Base-by-base conservation (phyloP, 2,888 invertebrate species). In the Calameuta filiformis region DNA sequence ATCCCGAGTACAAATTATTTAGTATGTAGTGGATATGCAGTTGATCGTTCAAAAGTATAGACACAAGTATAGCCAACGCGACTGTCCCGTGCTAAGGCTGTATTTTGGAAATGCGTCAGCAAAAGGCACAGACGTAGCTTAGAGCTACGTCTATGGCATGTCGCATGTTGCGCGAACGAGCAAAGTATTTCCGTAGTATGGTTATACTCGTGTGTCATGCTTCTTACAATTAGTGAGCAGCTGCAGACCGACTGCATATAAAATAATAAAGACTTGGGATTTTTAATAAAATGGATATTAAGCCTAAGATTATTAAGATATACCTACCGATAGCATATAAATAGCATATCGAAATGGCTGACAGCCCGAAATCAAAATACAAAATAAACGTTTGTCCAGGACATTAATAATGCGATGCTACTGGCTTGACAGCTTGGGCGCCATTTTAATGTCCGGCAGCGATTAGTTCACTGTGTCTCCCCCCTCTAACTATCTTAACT, bases 301-400 rank as follows among this genome's bases (percentile, higher is more conserved):
- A 23, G 56, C 56, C 56, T 23, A 56, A 56, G 23, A 23, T 56
- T 56, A 71, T 33, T 71, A 31, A 71, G 71, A 15, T 71, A 71
- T 34, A 71, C 15, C 71, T 71, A 71, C 71, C 1, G 33, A 71
- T 71, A 71, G 71, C 12, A 71, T 71, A 15, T 71, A 71, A 71
- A 71, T 71, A 71, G 71, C 71, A 34, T 71, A 71, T 71, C 71
- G 78, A 85, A 86, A 88, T 88, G 88, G 89, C 88, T 88, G 85
- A 85, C 84, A 85, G 87, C 86, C 87, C 86, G 84, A 87, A 89
- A 89, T 89, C 88, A 88, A 89, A 89, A 89, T 85, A 81, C 82
- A 83, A 87, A 80, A 82, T 85, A 82, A 84, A 84, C 56, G 56
- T 56, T 56, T 56, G 56, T 56, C 56, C 23, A 56, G 56, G 56